Conservation (phyloP, 2,888 invertebrate species). For the Rosalia funebris region DNA sequence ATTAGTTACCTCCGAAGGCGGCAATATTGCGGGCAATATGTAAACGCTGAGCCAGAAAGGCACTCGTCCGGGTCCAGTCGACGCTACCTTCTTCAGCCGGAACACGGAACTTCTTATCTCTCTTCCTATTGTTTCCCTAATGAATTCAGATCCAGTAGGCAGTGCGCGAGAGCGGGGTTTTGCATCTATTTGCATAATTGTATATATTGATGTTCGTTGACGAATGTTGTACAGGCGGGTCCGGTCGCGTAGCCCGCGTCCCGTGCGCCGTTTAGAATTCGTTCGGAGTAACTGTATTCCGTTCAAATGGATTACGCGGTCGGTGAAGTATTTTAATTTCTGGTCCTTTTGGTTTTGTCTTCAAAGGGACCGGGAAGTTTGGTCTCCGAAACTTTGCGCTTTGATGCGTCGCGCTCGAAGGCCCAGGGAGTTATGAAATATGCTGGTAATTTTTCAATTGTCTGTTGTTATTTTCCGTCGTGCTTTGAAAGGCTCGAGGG, state of each 20-base stretch:
- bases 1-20: slow-evolving; percentile 49
- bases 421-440: slow-evolving; percentile 6
- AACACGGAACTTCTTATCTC: slow-evolving; percentile 61
- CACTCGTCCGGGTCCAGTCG: slow-evolving; percentile 28
- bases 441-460: slow-evolving; percentile 8
- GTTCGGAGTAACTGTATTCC: slow-evolving; percentile 54
- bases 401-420: slow-evolving; percentile 29
- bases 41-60: slow-evolving; percentile 48
- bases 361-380: slow-evolving; percentile 48
- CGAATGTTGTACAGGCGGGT: slow-evolving; percentile 61
- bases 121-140: slow-evolving; percentile 63
- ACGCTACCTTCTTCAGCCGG: slow-evolving; percentile 41
- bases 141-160: slow-evolving; percentile 63
- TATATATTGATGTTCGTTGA: slow-evolving; percentile 65
- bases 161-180: slow-evolving; percentile 62
- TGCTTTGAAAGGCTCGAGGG: not conserved
- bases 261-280: slow-evolving; percentile 49
- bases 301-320: slow-evolving; percentile 50
- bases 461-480: not conserved
- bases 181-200: slow-evolving; percentile 65
- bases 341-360: slow-evolving; percentile 47
- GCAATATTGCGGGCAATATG: slow-evolving; percentile 51
- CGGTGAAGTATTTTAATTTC: slow-evolving; percentile 51
- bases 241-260: slow-evolving; percentile 2
- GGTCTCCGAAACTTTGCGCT: slow-evolving; percentile 43